Percentiles rank a stretch among this genome's conserved stretches.
These are phyloP conservation scores for Clarias magur DNA, from an alignment of 2,113 vertebrate genomes.

Conservation along the genomic window DNA sequence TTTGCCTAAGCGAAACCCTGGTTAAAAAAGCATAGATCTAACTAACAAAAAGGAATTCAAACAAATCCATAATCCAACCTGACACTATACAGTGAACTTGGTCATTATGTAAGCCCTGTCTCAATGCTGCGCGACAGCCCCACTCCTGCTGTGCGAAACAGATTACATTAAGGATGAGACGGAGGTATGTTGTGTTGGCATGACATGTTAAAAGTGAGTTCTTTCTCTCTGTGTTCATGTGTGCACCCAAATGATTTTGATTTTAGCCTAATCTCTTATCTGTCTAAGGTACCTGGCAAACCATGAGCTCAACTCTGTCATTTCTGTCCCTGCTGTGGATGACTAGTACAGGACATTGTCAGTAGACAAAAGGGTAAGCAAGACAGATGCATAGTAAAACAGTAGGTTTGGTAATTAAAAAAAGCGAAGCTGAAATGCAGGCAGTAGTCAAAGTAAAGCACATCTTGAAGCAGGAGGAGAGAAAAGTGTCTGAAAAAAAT, in stretches of 20 bases:
- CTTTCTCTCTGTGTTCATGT: background rate
- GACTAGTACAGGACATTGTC: slow-evolving; percentile 30
- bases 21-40: background rate
- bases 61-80: slow-evolving; percentile 13
- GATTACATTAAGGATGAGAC: slow-evolving; percentile 1
- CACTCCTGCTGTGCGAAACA: background rate
- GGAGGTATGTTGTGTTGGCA: slow-evolving; percentile 28
- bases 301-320: slow-evolving; percentile 19
- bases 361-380: background rate
- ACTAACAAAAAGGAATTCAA: slow-evolving; percentile 7
- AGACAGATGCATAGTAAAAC: background rate
- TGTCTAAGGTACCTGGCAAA: slow-evolving; percentile 39
- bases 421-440: background rate
- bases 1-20: background rate
- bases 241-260: slow-evolving; percentile 4
- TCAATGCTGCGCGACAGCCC: background rate
- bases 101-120: background rate
- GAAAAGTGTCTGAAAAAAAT: background rate
- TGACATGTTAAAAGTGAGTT: slow-evolving; percentile 17
- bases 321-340: slow-evolving; percentile 15
- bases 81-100: background rate
- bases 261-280: slow-evolving; percentile 37
- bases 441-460: background rate
- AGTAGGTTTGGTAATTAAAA: background rate
- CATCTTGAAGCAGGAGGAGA: background rate